Evolutionary conservation across 2,888 invertebrate species (phyloP), one percentile per base, ranked within the genome.

Genomic region (Cryptus viduatorius): DNA sequence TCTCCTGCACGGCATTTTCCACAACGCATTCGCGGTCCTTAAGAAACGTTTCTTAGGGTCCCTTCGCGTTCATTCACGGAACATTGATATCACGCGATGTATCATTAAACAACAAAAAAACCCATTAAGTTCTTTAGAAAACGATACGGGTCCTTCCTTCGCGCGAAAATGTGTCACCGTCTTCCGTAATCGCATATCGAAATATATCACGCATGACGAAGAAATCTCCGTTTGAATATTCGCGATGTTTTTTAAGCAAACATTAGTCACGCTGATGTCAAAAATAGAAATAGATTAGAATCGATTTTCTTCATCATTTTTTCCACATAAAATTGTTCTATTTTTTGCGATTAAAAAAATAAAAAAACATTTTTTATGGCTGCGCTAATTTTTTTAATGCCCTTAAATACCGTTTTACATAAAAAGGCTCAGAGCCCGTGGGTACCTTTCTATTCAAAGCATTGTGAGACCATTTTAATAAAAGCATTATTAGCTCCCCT

Each of bases 1-100:
- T 61, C 65, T 59, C n/a, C 65, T 59, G 19, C 24, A 19, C 12
- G 67, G 76, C 65, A 67, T 71, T 83, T 79, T 79, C 76, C 83
- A 72, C 65, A 79, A 12, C 59, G 50, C 50, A 50, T 79, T 79
- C 71, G 50, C 79, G 61, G 46, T 29, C n/a, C 16, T 61, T 24
- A n/a, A 46, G 31, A 61, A 61, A 31, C 31, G 24, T 31, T n/a
- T 37, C 5, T 37, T 29, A 31, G 29, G n/a, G 29, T 14, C n/a
- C 31, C 61, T 5, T n/a, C 14, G 61, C 7, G 5, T 29, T 61
- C 31, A 61, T 31, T 61, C 61, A 31, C 29, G 31, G n/a, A 4
- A 8, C 61, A 5, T 31, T 19, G 56, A 56, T 24, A 0, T 10
- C 24, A 19, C 10, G 53, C 19, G 19, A 24, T 1, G 12, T 56